phyloP scores from a whole-genome alignment of 2,888 invertebrate species.

The Empis livida region DNA sequence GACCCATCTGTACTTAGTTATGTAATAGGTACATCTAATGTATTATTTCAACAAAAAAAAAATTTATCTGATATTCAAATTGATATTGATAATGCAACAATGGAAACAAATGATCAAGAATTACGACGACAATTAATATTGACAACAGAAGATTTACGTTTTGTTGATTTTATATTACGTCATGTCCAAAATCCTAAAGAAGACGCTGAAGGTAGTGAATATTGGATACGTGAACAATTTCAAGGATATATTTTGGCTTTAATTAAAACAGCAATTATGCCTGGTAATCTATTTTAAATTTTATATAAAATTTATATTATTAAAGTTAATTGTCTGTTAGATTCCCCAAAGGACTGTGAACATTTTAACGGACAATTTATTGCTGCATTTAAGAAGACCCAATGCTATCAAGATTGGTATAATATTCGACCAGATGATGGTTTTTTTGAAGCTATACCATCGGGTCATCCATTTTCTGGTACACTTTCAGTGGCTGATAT shows the following conservation, averaged over 20 bases:
- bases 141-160: slow-evolving; percentile 89
- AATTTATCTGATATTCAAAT: slow-evolving; percentile 86
- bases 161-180: slow-evolving; percentile 84
- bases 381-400: slow-evolving; percentile 71
- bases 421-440: slow-evolving; percentile 47
- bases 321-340: not conserved
- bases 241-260: slow-evolving; percentile 72
- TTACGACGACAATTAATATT: slow-evolving; percentile 72
- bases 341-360: slow-evolving; percentile 63
- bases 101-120: slow-evolving; percentile 68
- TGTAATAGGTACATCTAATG: slow-evolving; percentile 94
- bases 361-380: slow-evolving; percentile 81
- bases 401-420: slow-evolving; percentile 79
- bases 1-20: slow-evolving; percentile 78
- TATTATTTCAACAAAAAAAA: slow-evolving; percentile 91
- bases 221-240: slow-evolving; percentile 94
- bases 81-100: slow-evolving; percentile 73
- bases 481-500: slow-evolving; percentile 90
- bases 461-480: slow-evolving; percentile 89
- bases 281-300: slow-evolving; percentile 38
- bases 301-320: not conserved
- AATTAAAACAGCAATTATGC: slow-evolving; percentile 61
- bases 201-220: slow-evolving; percentile 83
- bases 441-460: slow-evolving; percentile 53
- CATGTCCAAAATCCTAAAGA: slow-evolving; percentile 53